phyloP scores from a whole-genome alignment of 2,888 invertebrate genomes.

The Altica lythri region DNA sequence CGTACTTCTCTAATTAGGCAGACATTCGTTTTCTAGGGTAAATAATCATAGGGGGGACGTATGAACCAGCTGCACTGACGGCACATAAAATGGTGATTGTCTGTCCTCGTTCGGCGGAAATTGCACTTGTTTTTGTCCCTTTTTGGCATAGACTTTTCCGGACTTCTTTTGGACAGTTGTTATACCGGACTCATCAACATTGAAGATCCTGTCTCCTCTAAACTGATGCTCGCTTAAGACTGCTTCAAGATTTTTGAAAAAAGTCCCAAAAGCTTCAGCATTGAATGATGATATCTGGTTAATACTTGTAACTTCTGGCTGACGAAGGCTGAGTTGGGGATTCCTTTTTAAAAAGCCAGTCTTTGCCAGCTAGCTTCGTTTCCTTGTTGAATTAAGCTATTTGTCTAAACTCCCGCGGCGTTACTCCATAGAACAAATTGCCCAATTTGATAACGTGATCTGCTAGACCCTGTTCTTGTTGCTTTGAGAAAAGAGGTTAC shows the following conservation, averaged over 20 bases:
- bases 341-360: conserved; percentile 21
- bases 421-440: conserved; percentile 27
- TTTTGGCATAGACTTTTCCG: neutral
- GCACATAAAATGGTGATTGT: no score
- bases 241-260: neutral
- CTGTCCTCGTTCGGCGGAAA: neutral
- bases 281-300: conserved; percentile 27
- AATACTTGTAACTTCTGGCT: conserved; percentile 25
- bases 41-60: no score
- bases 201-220: neutral
- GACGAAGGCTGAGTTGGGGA: conserved; percentile 24
- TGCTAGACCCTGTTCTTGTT: no score
- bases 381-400: conserved; percentile 20
- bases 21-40: no score
- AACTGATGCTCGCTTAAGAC: neutral
- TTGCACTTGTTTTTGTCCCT: neutral
- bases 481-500: conserved; percentile 22
- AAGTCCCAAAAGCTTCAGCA: conserved; percentile 20
- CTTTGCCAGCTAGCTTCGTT: conserved; percentile 4
- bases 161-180: neutral
- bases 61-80: no score
- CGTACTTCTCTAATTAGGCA: no score
- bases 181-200: neutral
- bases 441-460: conserved; percentile 24
- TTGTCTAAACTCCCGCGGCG: conserved; percentile 21